Percentiles rank a stretch among this genome's conserved stretches.
Evolutionary conservation across 2,797 vertebrate genomes (phyloP).

Genomic region (Pelochelys cantorii): DNA sequence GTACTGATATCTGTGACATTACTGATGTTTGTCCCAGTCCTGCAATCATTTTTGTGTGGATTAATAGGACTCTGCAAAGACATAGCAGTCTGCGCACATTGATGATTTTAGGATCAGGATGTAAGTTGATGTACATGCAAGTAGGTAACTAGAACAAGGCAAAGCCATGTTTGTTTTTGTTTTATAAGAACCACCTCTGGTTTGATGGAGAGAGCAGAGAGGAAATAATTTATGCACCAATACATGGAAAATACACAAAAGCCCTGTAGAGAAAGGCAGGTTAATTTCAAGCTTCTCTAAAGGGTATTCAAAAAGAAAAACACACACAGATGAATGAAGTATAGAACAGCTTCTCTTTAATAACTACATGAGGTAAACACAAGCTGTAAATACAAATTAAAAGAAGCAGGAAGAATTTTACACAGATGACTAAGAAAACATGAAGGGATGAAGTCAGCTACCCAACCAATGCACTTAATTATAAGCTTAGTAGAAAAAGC

Average conservation of each 20-base stretch:
- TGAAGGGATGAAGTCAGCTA: not conserved
- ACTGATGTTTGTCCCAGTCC: rapidly evolving
- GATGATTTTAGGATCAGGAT: not conserved
- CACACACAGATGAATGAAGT: not conserved
- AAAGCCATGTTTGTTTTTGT: not conserved
- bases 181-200: not conserved
- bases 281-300: not conserved
- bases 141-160: not conserved
- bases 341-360: constrained; percentile 1
- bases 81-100: not conserved
- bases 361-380: not conserved
- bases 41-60: not conserved
- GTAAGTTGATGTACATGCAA: not conserved
- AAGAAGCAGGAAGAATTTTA: constrained; percentile 22
- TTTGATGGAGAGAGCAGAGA: not conserved
- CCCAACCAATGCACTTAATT: not conserved
- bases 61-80: rapidly evolving
- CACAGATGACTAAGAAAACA: not conserved
- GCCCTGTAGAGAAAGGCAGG: not conserved
- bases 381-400: not conserved
- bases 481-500: not conserved
- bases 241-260: not conserved
- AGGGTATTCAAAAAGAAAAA: not conserved
- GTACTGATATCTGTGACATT: not conserved
- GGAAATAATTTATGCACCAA: not conserved